These are phyloP conservation scores for Panagrolaimus sp. DNA, from an alignment of 1,140 invertebrate genomes.

Conservation along the genomic window DNA sequence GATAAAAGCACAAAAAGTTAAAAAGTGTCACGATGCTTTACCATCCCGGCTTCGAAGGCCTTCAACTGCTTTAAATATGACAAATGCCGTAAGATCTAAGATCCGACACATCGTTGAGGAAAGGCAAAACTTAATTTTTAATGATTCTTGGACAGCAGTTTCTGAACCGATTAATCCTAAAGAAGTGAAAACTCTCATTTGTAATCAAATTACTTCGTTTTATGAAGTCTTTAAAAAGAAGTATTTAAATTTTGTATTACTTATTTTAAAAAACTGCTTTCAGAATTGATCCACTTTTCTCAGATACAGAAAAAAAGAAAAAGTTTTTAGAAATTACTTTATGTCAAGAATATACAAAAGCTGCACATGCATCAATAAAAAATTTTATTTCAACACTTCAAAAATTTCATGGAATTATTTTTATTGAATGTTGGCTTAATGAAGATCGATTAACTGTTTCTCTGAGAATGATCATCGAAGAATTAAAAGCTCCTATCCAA, in stretches of 20 bases:
- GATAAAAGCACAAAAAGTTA: not conserved
- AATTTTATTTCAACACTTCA: not conserved
- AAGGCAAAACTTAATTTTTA: constrained; percentile 1
- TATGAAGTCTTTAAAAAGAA: not conserved
- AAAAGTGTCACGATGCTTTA: not conserved
- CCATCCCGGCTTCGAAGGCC: not conserved
- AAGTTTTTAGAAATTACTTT: constrained; percentile 10
- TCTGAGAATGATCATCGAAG: constrained; percentile 35
- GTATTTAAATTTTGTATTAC: not conserved
- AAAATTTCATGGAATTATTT: constrained; percentile 1
- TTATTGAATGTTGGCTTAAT: not conserved
- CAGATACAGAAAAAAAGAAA: not conserved
- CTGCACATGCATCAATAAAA: not conserved
- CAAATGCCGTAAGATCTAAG: not conserved
- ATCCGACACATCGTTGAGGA: not conserved
- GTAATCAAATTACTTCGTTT: not conserved
- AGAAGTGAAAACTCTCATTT: not conserved
- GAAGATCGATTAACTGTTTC: constrained; percentile 27
- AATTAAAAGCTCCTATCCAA: constrained; percentile 35
- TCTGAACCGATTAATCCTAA: not conserved
- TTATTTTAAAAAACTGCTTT: not conserved
- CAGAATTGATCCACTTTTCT: constrained; percentile 1
- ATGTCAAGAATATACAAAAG: constrained; percentile 11
- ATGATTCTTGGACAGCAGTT: not conserved
- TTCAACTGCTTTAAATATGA: not conserved